Conservation (phyloP, 2,888 invertebrate genomes). For the Polyploca ridens region DNA sequence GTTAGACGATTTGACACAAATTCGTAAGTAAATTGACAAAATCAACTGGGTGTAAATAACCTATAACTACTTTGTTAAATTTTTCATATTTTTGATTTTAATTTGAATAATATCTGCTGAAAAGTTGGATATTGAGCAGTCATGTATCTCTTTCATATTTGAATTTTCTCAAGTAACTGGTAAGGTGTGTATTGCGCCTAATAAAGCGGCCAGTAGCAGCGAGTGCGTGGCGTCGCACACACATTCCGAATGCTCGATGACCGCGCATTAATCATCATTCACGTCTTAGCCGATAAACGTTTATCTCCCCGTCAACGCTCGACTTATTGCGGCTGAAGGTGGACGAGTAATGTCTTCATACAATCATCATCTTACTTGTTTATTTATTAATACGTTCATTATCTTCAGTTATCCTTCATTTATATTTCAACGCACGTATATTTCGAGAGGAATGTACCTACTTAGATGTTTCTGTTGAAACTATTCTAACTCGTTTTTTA, state of each 20-base stretch:
- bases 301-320: slow-evolving; percentile 35
- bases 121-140: background rate
- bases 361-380: slow-evolving; percentile 14
- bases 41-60: background rate
- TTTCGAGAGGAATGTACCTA: background rate
- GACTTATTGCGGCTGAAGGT: slow-evolving; percentile 22
- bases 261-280: slow-evolving; percentile 43
- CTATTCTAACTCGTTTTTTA: background rate
- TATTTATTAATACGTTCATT: slow-evolving; percentile 20
- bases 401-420: slow-evolving; percentile 20
- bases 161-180: background rate
- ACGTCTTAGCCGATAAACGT: slow-evolving; percentile 35
- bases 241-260: slow-evolving; percentile 24
- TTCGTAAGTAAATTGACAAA: background rate
- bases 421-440: slow-evolving; percentile 7
- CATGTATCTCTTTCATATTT: background rate
- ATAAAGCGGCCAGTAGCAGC: slow-evolving; percentile 8
- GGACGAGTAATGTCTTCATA: slow-evolving; percentile 31
- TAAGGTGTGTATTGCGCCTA: background rate
- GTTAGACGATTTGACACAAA: background rate
- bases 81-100: too few species aligned
- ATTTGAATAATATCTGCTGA: background rate
- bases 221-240: slow-evolving; percentile 10
- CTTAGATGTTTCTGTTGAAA: background rate
- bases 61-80: too few species aligned